These are phyloP conservation scores for Anableps anableps DNA, from an alignment of 2,797 vertebrate species.

Conservation along the genomic window DNA sequence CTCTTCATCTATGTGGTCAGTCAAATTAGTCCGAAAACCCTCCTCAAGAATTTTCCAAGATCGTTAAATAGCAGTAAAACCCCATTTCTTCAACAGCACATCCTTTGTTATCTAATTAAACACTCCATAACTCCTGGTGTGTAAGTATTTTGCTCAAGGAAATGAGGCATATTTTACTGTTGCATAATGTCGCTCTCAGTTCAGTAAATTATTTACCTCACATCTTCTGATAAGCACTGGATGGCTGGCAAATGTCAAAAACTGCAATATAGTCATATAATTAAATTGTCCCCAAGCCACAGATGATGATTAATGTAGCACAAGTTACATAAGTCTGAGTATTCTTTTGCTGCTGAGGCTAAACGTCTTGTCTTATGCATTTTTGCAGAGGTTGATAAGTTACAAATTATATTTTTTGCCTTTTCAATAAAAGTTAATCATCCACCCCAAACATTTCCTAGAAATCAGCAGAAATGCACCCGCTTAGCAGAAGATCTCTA, in stretches of 20 bases:
- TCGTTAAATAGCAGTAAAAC: not conserved
- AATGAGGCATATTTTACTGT: constrained; percentile 21
- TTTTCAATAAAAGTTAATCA: constrained; percentile 46
- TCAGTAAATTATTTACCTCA: constrained; percentile 28
- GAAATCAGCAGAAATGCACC: constrained; percentile 22
- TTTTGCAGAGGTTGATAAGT: constrained; percentile 37
- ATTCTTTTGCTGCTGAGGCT: constrained; percentile 17
- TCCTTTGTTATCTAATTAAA: constrained; percentile 26
- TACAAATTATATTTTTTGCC: constrained; percentile 11
- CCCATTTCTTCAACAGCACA: not conserved
- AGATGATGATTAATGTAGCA: constrained; percentile 12
- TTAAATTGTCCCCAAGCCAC: constrained; percentile 16
- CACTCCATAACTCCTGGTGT: not conserved
- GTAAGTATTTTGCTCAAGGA: constrained; percentile 21
- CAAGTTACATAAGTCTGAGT: constrained; percentile 25
- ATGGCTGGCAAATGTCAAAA: constrained; percentile 9
- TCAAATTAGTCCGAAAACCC: constrained; percentile 3
- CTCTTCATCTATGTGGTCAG: not conserved
- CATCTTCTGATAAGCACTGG: constrained; percentile 6
- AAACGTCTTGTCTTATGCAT: constrained; percentile 10
- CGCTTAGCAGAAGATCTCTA: constrained; percentile 36
- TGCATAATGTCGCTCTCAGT: constrained; percentile 19
- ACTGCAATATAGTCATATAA: constrained; percentile 1
- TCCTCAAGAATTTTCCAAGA: not conserved
- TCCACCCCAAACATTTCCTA: constrained; percentile 48